Conservation (phyloP, 2,888 invertebrate genomes). For the Patella ulyssiponensis region DNA sequence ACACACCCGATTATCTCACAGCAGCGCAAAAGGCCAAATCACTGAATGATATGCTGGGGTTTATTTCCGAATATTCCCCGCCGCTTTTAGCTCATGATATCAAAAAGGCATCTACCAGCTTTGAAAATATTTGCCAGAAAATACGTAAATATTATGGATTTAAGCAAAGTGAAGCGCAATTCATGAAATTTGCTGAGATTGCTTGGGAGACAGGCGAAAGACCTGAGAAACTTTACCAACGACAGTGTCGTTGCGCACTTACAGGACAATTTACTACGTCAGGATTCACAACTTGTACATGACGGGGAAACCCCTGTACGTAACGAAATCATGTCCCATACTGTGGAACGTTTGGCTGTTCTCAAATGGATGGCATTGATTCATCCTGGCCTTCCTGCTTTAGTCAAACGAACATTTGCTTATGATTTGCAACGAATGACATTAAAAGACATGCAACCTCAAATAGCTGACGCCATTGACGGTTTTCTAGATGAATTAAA, state of each 20-base stretch:
- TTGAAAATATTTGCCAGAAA: conserved; percentile 38
- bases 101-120: conserved; percentile 27
- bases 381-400: conserved; percentile 21
- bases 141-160: conserved; percentile 40
- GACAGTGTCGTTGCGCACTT: conserved; percentile 8
- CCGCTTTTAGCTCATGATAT: conserved; percentile 4
- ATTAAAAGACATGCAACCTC: conserved; percentile 8
- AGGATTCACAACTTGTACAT: conserved; percentile 28
- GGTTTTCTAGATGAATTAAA: neutral
- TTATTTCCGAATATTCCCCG: neutral
- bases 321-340: conserved; percentile 32
- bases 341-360: conserved; percentile 31
- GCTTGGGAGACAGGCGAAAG: conserved; percentile 33
- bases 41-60: neutral
- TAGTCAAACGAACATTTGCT: conserved; percentile 21
- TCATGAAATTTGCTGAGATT: conserved; percentile 36
- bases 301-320: conserved; percentile 17
- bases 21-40: neutral
- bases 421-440: conserved; percentile 19
- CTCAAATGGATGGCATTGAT: conserved; percentile 31
- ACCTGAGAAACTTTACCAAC: too few species aligned
- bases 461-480: conserved; percentile 1
- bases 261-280: conserved; percentile 24
- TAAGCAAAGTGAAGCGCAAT: conserved; percentile 9
- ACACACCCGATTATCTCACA: neutral